Base-by-base conservation (phyloP, 2,888 invertebrate species). In the Sabatieria punctata region DNA sequence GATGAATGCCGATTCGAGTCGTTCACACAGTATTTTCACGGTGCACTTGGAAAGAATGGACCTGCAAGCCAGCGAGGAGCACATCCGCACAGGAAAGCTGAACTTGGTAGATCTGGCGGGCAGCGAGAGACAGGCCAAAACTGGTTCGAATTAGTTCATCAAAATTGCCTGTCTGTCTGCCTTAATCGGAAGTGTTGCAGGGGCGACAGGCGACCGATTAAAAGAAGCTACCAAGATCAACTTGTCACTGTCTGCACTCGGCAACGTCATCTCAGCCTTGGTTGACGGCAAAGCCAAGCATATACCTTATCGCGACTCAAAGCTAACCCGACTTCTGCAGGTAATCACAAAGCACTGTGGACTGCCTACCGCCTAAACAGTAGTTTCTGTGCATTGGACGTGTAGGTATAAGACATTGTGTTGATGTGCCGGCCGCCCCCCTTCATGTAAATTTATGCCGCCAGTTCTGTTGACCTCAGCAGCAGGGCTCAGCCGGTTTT, bases 201-300 rank as follows among this genome's bases (percentile, higher is more conserved):
- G 83, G n/a, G 82, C 85, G 0, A 78, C 79, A 6, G 85, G 85
- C 0, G 82, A 82, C 51, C 71, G 85, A 15, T 69, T 86, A 25
- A 84, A 81, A 60, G 85, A 86, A 68, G 85, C 85, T 0, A 83
- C 83, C 0, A 85, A 85, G 68, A 86, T 85, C 49, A 86, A 86
- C 70, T 67, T 86, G 43, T 84, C 83, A 0, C 68, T 86, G 25
- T 84, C 84, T 13, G 85, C 85, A 0, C 69, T 86, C 41, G 85
- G 83, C 2, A 86, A 86, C 65, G 85, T 86, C 0, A 86, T 86
- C 52, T 84, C 84, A 1, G 84, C 85, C 0, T 66, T 85, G 45
- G 85, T 79, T 40, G 85, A 79, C 69, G 82, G 77, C 50, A 84
- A 77, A 52, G 78, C 80, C 35, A 82, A 78, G 60, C 80, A 82